Base-by-base conservation (phyloP, 2,888 invertebrate genomes). In the Lasioglossum pauxillum region DNA sequence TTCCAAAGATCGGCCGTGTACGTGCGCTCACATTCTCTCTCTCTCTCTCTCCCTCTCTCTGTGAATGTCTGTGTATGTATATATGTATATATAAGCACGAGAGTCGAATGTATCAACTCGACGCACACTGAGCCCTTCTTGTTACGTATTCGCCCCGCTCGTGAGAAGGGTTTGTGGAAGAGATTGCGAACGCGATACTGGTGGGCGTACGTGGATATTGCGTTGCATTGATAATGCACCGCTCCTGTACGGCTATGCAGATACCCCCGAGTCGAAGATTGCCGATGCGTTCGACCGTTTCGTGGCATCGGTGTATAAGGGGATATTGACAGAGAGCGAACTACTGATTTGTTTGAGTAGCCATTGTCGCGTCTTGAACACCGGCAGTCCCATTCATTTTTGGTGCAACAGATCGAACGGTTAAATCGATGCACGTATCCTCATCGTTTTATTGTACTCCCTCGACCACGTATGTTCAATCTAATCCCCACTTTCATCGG, bases 131-230 rank as follows among this genome's bases (percentile, higher is more conserved):
- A 23, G 60, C 74, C 60, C 31, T 67, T 23, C 67, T 44, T 41
- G 53, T 78, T 79, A 75, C 84, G 69, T 57, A 46, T 60, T 38
- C 78, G 53, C 67, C 31, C 69, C 2, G 81, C 14, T 72, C 84
- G 84, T 84, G 84, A 84, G 84, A 84, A 85, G 84, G 84, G 84
- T 84, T 84, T 79, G 84, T 72, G 60, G 78, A 57, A 84, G 84
- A 84, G 84, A 84, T 84, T 64, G 75, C 78, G 75, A 79, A 72
- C 84, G 75, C 84, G 84, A 85, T 85, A 84, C 84, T 41, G 64
- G 83, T 72, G 72, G 80, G 76, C 81, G 78, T 78, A 46, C 75
- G 84, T 79, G 84, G 75, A 79, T 79, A 84, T 78, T 83, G 84
- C 84, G 78, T 83, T 83, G 84, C 82, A 82, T 84, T 74, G 84